phyloP scores from a whole-genome alignment of 2,113 vertebrate genomes.

The Protobothrops flavoviridis region DNA sequence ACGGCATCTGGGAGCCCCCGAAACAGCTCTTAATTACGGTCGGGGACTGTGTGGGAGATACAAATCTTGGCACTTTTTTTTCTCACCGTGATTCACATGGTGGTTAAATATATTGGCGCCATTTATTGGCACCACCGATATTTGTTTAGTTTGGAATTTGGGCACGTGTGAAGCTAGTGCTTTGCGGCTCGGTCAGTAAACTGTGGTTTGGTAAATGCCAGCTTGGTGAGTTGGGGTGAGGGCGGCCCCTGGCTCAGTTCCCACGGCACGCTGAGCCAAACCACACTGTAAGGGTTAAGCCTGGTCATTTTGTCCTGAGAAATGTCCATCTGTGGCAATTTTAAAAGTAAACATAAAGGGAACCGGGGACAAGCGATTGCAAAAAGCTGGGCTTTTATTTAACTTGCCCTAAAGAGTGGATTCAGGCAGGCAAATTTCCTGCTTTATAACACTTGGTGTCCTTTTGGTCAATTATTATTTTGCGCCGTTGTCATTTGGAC shows the following conservation, averaged over 20 bases:
- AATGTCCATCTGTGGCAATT: neutral
- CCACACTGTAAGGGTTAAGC: neutral
- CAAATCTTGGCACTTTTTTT: neutral
- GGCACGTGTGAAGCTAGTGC: neutral
- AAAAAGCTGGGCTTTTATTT: neutral
- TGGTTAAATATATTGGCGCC: neutral
- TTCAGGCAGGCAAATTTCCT: neutral
- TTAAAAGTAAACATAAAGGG: fast-evolving
- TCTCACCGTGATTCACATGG: neutral
- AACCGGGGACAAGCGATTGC: neutral
- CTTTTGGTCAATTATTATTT: neutral
- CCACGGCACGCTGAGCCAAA: neutral
- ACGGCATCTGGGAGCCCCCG: neutral
- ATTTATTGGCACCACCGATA: neutral
- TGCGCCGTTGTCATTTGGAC: neutral
- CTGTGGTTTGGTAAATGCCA: neutral
- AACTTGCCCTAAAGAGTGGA: neutral
- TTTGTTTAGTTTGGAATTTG: neutral
- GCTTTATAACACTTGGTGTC: neutral
- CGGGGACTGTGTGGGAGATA: neutral
- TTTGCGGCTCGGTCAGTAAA: neutral
- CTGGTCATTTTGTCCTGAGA: neutral
- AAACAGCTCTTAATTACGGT: neutral
- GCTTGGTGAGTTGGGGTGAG: neutral
- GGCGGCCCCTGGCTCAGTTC: neutral